These are phyloP conservation scores for Eumaeus atala DNA, from an alignment of 1,140 invertebrate species.

Conservation along the genomic window DNA sequence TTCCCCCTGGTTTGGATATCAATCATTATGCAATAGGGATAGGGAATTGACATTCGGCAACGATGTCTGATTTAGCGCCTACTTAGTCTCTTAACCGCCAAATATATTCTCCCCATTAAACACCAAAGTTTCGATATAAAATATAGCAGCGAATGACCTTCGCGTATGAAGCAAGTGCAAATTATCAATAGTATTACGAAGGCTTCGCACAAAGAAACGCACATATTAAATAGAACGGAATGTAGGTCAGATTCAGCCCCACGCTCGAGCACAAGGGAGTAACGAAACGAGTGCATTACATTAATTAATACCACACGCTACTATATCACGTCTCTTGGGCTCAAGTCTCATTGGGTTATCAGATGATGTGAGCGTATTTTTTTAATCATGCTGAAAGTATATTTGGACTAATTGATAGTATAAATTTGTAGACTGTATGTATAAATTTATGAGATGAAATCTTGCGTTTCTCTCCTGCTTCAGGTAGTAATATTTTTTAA, in stretches of 20 bases:
- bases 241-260: slow-evolving; percentile 37
- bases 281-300: slow-evolving; percentile 27
- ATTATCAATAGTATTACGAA: slow-evolving; percentile 20
- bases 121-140: too few relatives aligned
- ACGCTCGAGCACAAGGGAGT: slow-evolving; percentile 18
- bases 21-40: too few relatives aligned
- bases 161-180: slow-evolving; percentile 11
- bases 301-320: slow-evolving; percentile 29
- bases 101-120: too few relatives aligned
- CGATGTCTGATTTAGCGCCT: too few relatives aligned
- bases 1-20: too few relatives aligned
- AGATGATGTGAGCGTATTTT: slow-evolving; percentile 17
- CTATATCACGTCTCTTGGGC: slow-evolving; percentile 6
- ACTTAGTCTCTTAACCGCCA: too few relatives aligned
- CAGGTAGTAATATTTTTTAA: too few relatives aligned
- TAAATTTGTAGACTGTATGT: not conserved
- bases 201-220: slow-evolving; percentile 20
- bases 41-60: too few relatives aligned
- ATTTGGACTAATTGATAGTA: not conserved
- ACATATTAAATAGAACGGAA: slow-evolving; percentile 38
- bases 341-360: slow-evolving; percentile 22
- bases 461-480: too few relatives aligned
- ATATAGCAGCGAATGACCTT: too few relatives aligned
- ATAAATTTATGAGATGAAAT: too few relatives aligned
- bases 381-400: slow-evolving; percentile 16